Conservation (phyloP, 2,797 vertebrate genomes). For the Lates japonicus region DNA sequence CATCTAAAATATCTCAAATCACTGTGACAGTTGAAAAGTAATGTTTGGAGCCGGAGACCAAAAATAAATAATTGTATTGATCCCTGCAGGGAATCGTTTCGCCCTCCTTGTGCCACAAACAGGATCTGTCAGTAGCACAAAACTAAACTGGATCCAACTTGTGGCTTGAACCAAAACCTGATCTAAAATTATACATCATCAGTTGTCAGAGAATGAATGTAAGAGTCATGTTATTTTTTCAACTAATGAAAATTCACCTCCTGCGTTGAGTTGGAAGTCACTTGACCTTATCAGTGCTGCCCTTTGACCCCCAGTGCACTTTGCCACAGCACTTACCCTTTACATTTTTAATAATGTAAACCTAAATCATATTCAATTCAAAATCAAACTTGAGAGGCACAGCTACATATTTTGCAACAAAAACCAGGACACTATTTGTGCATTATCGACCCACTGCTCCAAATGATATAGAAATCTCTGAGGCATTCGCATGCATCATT, state of each 20-base stretch:
- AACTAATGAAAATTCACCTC: conserved; percentile 10
- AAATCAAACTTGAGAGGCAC: not conserved
- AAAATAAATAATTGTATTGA: conserved; percentile 8
- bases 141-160: conserved; percentile 1
- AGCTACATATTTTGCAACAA: not conserved
- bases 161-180: not conserved
- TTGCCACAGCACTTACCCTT: conserved; percentile 19
- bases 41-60: conserved; percentile 17
- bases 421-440: conserved; percentile 6
- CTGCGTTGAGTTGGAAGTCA: conserved; percentile 15
- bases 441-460: conserved; percentile 21
- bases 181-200: not conserved
- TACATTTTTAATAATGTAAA: not conserved
- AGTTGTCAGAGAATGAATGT: not conserved
- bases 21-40: not conserved
- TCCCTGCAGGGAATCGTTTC: not conserved
- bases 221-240: not conserved
- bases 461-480: conserved; percentile 40
- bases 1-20: conserved; percentile 4
- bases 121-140: not conserved
- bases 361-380: not conserved
- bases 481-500: conserved; percentile 32
- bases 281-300: conserved; percentile 37
- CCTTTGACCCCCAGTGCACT: conserved; percentile 36
- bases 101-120: not conserved